phyloP scores from a whole-genome alignment of 1,140 invertebrate species.

The Pachypeltis micranthus region DNA sequence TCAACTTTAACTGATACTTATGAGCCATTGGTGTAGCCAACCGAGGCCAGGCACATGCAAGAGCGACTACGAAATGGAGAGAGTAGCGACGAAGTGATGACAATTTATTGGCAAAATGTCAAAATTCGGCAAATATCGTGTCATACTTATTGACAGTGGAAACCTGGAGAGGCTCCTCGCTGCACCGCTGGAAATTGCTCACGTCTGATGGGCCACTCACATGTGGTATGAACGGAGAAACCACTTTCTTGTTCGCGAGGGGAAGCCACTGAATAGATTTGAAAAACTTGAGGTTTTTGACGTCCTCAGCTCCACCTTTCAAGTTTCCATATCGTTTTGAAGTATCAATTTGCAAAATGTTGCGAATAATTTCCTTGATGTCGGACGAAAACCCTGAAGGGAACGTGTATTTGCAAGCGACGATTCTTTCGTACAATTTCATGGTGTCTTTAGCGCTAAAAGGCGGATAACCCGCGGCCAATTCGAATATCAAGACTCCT shows the following conservation, averaged over 20 bases:
- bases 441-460: slow-evolving; percentile 76
- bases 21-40: too few relatives aligned
- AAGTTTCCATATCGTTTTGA: slow-evolving; percentile 81
- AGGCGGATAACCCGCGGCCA: slow-evolving; percentile 71
- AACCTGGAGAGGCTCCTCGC: background rate
- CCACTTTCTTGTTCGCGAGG: slow-evolving; percentile 26
- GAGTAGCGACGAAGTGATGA: too few relatives aligned
- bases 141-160: background rate
- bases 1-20: too few relatives aligned
- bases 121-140: background rate
- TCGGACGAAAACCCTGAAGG: slow-evolving; percentile 55
- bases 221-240: slow-evolving; percentile 20
- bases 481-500: slow-evolving; percentile 75
- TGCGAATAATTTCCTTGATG: slow-evolving; percentile 76
- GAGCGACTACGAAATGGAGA: too few relatives aligned
- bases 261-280: slow-evolving; percentile 20
- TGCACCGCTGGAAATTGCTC: background rate
- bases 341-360: slow-evolving; percentile 73
- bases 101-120: background rate
- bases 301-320: slow-evolving; percentile 60
- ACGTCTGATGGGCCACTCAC: background rate
- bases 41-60: too few relatives aligned
- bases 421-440: slow-evolving; percentile 84
- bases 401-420: slow-evolving; percentile 59
- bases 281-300: slow-evolving; percentile 43